These are phyloP conservation scores for Philonicus albiceps DNA, from an alignment of 2,888 invertebrate genomes.

Conservation along the genomic window DNA sequence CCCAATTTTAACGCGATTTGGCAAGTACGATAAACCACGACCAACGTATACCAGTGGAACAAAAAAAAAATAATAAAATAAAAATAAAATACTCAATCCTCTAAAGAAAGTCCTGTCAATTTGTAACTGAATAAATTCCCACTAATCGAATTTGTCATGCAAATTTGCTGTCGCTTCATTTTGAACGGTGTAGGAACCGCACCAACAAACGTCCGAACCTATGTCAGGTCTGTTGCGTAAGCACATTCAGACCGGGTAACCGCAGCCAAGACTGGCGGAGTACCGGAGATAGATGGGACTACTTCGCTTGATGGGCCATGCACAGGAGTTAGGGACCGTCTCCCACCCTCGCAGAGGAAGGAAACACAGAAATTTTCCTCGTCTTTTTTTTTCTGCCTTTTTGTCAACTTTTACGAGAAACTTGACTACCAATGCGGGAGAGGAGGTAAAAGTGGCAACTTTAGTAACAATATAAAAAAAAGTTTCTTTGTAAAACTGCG, in stretches of 20 bases:
- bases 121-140: constrained; percentile 17
- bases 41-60: background rate
- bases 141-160: constrained; percentile 23
- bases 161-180: background rate
- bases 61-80: background rate
- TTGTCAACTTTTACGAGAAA: constrained; percentile 17
- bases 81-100: background rate
- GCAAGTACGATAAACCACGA: background rate
- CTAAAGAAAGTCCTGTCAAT: background rate
- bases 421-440: background rate
- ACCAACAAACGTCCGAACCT: background rate
- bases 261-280: background rate
- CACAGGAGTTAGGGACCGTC: background rate
- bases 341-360: background rate
- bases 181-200: background rate
- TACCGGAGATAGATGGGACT: background rate
- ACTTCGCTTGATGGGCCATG: background rate
- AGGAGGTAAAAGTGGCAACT: constrained; percentile 1
- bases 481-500: constrained; percentile 12
- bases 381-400: background rate
- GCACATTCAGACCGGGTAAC: background rate
- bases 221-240: constrained; percentile 1
- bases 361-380: background rate
- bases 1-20: constrained; percentile 19
- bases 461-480: background rate